These are phyloP conservation scores for Megalops cyprinoides DNA, from an alignment of 2,797 vertebrate genomes.

Conservation along the genomic window DNA sequence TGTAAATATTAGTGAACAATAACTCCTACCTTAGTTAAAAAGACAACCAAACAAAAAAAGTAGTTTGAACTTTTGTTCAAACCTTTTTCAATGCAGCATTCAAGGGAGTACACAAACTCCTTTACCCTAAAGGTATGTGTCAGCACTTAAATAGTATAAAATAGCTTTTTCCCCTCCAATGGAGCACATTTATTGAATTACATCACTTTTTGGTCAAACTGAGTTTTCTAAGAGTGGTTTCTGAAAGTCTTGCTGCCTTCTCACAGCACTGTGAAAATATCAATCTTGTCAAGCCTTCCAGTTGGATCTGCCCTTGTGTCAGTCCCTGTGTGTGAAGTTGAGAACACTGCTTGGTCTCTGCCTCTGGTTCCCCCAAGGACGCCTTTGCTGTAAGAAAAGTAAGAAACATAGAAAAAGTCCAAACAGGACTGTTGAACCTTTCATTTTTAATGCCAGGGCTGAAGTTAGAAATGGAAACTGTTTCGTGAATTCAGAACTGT, in stretches of 20 bases:
- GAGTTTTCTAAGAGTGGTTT: slow-evolving; percentile 46
- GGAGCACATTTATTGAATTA: slow-evolving; percentile 9
- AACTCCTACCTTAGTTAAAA: too few relatives aligned
- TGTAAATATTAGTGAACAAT: too few relatives aligned
- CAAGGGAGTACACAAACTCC: not conserved
- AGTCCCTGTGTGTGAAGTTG: slow-evolving; percentile 33
- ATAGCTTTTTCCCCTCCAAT: slow-evolving; percentile 1
- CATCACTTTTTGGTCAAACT: slow-evolving; percentile 34
- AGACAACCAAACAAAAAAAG: slow-evolving; percentile 31
- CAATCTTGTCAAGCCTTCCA: slow-evolving; percentile 48
- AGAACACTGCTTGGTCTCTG: slow-evolving; percentile 14
- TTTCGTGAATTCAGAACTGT: not conserved
- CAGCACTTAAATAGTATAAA: slow-evolving; percentile 44
- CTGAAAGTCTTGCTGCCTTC: slow-evolving; percentile 38
- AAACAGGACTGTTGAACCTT: not conserved
- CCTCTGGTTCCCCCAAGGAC: not conserved
- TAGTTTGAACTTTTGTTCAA: slow-evolving; percentile 29
- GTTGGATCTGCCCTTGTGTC: slow-evolving; percentile 46
- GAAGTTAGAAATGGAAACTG: not conserved
- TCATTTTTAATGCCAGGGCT: not conserved
- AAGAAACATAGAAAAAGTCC: not conserved
- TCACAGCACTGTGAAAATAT: slow-evolving; percentile 47
- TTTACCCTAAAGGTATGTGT: slow-evolving; percentile 51
- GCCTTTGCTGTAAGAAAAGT: not conserved
- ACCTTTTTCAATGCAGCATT: not conserved